Evolutionary conservation across 1,140 invertebrate species (phyloP).

Genomic region (Caenorhabditis inopinata): DNA sequence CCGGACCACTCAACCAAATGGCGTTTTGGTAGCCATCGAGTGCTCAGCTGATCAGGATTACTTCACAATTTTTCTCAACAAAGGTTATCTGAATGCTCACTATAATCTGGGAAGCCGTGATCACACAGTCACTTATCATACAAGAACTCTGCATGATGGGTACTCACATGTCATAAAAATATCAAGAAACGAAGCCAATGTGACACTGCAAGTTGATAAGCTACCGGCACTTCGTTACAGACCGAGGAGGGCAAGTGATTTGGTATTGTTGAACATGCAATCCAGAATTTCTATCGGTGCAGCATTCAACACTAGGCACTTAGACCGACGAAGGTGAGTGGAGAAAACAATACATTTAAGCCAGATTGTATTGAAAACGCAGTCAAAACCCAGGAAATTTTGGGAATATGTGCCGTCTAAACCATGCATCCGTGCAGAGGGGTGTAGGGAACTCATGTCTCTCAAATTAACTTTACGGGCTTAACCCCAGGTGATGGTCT

Average conservation of each 20-base stretch:
- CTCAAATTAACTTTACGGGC: too few relatives aligned
- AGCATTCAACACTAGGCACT: conserved; percentile 53
- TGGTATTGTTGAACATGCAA: conserved; percentile 60
- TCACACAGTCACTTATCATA: conserved; percentile 55
- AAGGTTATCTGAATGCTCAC: conserved; percentile 58
- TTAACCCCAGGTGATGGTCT: too few relatives aligned
- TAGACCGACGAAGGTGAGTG: not conserved
- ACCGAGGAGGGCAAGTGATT: conserved; percentile 48
- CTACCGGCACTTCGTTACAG: conserved; percentile 52
- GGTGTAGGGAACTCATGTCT: too few relatives aligned
- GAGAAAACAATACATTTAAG: not conserved
- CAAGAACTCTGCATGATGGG: conserved; percentile 52
- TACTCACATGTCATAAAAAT: conserved; percentile 53
- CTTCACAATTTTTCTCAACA: conserved; percentile 54
- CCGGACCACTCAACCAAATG: conserved; percentile 49
- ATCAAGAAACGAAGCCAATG: conserved; percentile 47
- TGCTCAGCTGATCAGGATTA: conserved; percentile 61
- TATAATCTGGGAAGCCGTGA: conserved; percentile 56
- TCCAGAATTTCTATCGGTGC: conserved; percentile 53
- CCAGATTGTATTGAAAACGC: too few relatives aligned
- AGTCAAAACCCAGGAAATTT: too few relatives aligned
- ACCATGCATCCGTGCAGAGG: too few relatives aligned
- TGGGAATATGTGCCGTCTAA: too few relatives aligned
- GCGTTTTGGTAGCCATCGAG: conserved; percentile 57
- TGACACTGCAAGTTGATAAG: conserved; percentile 56